These are phyloP conservation scores for Hypselothyrea guttata DNA, from an alignment of 2,888 invertebrate species.

Conservation along the genomic window DNA sequence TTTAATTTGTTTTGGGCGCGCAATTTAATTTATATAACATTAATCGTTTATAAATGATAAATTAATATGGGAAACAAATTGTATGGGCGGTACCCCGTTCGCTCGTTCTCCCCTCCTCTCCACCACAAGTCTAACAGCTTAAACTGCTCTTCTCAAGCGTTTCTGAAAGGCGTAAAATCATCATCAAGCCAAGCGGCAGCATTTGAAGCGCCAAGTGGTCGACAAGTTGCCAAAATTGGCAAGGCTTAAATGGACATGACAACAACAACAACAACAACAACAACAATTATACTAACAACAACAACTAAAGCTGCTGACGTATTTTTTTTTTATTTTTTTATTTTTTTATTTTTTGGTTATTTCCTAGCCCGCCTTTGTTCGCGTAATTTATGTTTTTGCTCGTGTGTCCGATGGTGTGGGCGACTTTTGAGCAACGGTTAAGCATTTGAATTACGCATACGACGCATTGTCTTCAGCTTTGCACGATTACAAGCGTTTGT, in stretches of 20 bases:
- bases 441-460: slow-evolving; percentile 64
- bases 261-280: slow-evolving; percentile 33
- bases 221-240: slow-evolving; percentile 79
- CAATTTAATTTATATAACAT: slow-evolving; percentile 73
- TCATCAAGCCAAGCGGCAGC: slow-evolving; percentile 28
- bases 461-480: slow-evolving; percentile 41
- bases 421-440: slow-evolving; percentile 39
- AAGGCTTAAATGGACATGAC: slow-evolving; percentile 71
- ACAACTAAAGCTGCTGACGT: slow-evolving; percentile 36
- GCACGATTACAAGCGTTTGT: slow-evolving; percentile 40
- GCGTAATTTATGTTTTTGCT: slow-evolving; percentile 41
- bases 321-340: no score
- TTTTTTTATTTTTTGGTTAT: slow-evolving; percentile 61
- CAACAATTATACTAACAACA: slow-evolving; percentile 12
- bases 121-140: neutral
- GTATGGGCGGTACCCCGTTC: slow-evolving; percentile 60
- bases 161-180: slow-evolving; percentile 61
- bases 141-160: slow-evolving; percentile 32
- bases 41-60: slow-evolving; percentile 74
- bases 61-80: slow-evolving; percentile 72
- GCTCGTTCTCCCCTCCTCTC: slow-evolving; percentile 5
- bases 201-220: slow-evolving; percentile 53
- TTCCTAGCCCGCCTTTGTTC: slow-evolving; percentile 61
- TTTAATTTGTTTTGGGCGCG: slow-evolving; percentile 71
- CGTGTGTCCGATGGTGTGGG: slow-evolving; percentile 30